phyloP scores from a whole-genome alignment of 2,797 vertebrate species.

The Oreortyx pictus region DNA sequence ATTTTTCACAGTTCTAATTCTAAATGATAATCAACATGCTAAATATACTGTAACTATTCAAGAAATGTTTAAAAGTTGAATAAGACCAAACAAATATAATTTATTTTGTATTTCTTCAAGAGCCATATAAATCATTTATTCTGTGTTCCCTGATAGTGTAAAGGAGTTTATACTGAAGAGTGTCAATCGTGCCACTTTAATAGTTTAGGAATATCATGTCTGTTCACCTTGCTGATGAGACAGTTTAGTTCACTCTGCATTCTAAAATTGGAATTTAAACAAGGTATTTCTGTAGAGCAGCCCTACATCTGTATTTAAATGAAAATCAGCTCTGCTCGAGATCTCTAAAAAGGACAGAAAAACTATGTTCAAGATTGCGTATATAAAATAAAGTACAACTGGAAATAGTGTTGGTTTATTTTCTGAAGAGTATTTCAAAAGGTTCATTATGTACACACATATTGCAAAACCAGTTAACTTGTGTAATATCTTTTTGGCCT shows the following conservation, averaged over 20 bases:
- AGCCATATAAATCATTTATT: not conserved
- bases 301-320: not conserved
- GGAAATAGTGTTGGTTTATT: not conserved
- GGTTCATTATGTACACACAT: not conserved
- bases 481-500: not conserved
- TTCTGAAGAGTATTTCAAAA: slow-evolving; percentile 7
- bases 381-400: not conserved
- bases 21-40: not conserved
- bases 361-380: not conserved
- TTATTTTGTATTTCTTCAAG: not conserved
- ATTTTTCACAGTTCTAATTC: not conserved
- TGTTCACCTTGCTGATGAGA: not conserved
- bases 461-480: slow-evolving; percentile 18
- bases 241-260: not conserved
- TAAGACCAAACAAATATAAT: not conserved
- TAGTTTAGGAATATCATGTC: not conserved
- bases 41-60: not conserved
- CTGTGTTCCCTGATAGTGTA: not conserved
- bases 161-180: not conserved
- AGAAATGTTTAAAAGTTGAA: not conserved
- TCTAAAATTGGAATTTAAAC: not conserved
- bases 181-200: not conserved
- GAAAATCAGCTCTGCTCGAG: not conserved
- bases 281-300: not conserved
- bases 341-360: not conserved